Evolutionary conservation across 2,113 vertebrate species (phyloP), one percentile per base, ranked within the genome.

Genomic region (Gnathonemus longibarbis): DNA sequence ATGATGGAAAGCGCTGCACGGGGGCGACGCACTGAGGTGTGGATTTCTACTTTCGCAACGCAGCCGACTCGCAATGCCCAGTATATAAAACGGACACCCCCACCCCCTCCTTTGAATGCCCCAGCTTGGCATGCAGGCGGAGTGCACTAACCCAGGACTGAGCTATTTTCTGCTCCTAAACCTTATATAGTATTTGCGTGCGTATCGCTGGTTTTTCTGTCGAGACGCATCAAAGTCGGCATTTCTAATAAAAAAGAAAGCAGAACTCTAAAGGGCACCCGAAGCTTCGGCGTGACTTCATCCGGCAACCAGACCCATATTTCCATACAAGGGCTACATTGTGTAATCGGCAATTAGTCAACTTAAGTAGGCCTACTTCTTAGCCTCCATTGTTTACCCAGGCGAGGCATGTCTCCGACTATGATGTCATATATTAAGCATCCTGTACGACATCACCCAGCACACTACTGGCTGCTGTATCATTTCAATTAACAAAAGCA

Each of bases 341-440:
- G 52, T 21, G 74, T 87, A 91, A 94, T 91, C 90, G 91, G 92
- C 90, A 91, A 93, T 92, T 87, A 53, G 91, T 90, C 93, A 88
- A 24, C 92, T 93, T 90, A 91, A 92, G 27, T 84, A 83, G 53
- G 53, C 90, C 93, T 66, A 31, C n/a, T 31, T 84, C 91, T 91
- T 93, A 85, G 90, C 15, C 21, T 3, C 52, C 89, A 52, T 85
- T 91, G 58, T 90, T 90, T 91, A 85, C 24, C 66, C 66, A 24
- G 21, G 24, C 10, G 84, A 87, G 74, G 58, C 87, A 49, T 84
- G 45, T 91, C 87, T 87, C 53, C 27, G 56, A 88, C 39, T 52
- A 89, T 89, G 88, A 83, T 70, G 49, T 83, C 88, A 80, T 39
- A 74, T 42, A 35, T 19, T 52, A 31, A n/a, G 52, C 74, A 80